Evolutionary conservation across 2,113 vertebrate genomes (phyloP), one percentile per base, ranked within the genome.

Genomic region (Atherinomorus stipes): DNA sequence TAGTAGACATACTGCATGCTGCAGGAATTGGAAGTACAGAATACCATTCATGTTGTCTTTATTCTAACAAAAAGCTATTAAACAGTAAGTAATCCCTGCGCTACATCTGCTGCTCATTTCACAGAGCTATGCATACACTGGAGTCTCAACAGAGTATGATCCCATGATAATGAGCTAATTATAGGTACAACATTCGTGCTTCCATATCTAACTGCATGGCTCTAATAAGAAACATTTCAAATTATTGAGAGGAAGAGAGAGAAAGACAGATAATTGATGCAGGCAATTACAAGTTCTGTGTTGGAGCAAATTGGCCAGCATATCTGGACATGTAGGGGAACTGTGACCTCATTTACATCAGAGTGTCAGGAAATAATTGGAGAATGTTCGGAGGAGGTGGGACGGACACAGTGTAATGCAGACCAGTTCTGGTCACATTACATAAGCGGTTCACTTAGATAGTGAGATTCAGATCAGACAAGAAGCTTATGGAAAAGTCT

Each of bases 241-340:
- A 93, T 93, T 80, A 91, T 82, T 74, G 85, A 91, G 84, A 80
- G 66, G 82, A 78, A 86, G 76, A 66, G 76, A 77, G 76, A 89
- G 85, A 91, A 84, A 85, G 83, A 91, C 70, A 56, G 83, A 92
- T 93, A 93, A 94, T 93, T 93, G 92, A 93, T 93, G 90, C 85
- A 71, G 80, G 91, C 90, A 93, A 94, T 94, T 94, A 93, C 84
- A 87, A 91, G 76, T 93, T 92, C 79, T 90, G 89, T 93, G 91
- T 94, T 64, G 56, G 82, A 89, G 90, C 90, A 93, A 94, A 94
- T 94, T 93, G 91, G 87, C 83, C 89, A 44, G 88, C 89, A 74
- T 93, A 93, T 92, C 86, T 92, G 88, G 82, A 88, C 90, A 92
- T 89, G 90, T 88, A 89, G 88, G 76, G 84, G 77, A 83, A 91